Conservation (phyloP, 2,797 vertebrate species). For the Leptoclinus maculatus region DNA sequence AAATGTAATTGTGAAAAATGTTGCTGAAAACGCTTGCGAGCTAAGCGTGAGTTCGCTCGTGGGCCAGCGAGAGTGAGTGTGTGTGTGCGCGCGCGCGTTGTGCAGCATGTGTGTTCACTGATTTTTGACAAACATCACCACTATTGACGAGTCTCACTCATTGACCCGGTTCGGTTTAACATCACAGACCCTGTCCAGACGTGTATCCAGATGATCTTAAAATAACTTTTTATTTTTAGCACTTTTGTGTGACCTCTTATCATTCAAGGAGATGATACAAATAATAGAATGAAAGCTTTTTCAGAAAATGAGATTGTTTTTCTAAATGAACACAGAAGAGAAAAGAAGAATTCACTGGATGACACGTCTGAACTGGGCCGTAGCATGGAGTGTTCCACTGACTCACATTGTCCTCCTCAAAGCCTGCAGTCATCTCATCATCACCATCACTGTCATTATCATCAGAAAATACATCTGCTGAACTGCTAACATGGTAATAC, state of each 20-base stretch:
- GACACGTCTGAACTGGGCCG: constrained; percentile 73
- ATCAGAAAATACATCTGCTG: constrained; percentile 70
- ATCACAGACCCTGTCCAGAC: constrained; percentile 72
- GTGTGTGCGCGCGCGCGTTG: constrained; percentile 43
- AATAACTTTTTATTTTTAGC: background rate
- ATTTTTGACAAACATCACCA: constrained; percentile 69
- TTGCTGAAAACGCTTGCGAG: constrained; percentile 56
- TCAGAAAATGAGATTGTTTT: background rate
- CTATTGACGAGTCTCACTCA: constrained; percentile 50
- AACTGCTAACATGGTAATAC: constrained; percentile 75
- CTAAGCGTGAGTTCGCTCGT: constrained; percentile 44
- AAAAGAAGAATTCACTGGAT: background rate
- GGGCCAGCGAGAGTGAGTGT: constrained; percentile 56
- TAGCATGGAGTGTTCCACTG: constrained; percentile 79
- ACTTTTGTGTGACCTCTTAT: background rate
- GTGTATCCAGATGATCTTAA: constrained; percentile 35
- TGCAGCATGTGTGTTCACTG: constrained; percentile 79
- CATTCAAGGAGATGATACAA: background rate
- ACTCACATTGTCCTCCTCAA: constrained; percentile 67
- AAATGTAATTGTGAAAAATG: constrained; percentile 31
- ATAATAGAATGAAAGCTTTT: background rate
- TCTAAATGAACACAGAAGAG: background rate
- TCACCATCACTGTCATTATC: constrained; percentile 57
- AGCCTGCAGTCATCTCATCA: constrained; percentile 70
- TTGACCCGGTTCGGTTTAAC: constrained; percentile 70